A percentile compares a stretch with the other conserved stretches of the same genome.
These are phyloP conservation scores for Hybognathus amarus DNA, from an alignment of 2,797 vertebrate genomes.

Conservation along the genomic window DNA sequence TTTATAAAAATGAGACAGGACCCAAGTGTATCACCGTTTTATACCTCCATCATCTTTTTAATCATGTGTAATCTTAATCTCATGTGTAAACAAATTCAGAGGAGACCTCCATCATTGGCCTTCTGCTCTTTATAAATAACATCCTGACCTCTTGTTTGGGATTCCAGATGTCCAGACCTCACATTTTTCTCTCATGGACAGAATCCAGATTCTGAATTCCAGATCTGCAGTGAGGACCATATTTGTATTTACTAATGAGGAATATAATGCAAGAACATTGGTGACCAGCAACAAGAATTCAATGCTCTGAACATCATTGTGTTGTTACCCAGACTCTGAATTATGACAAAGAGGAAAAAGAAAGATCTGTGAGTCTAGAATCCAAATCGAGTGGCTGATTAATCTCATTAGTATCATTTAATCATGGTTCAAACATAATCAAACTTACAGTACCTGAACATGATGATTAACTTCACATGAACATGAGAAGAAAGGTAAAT, in stretches of 20 bases:
- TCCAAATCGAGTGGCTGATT: slow-evolving; percentile 24
- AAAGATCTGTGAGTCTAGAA: background rate
- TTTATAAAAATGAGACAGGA: slow-evolving; percentile 25
- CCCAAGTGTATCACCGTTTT: slow-evolving; percentile 45
- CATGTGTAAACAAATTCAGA: slow-evolving; percentile 79
- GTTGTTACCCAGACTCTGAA: background rate
- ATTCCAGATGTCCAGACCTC: slow-evolving; percentile 27
- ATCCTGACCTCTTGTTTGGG: slow-evolving; percentile 32
- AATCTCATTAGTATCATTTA: slow-evolving; percentile 38
- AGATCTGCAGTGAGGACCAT: background rate
- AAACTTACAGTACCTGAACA: slow-evolving; percentile 37
- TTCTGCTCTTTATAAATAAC: slow-evolving; percentile 59
- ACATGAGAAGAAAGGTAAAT: slow-evolving; percentile 16
- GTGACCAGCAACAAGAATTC: slow-evolving; percentile 1
- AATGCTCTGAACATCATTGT: slow-evolving; percentile 4
- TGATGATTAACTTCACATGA: slow-evolving; percentile 8
- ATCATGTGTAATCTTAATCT: slow-evolving; percentile 75
- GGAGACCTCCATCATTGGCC: slow-evolving; percentile 73
- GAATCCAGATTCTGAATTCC: background rate
- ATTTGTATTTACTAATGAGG: background rate
- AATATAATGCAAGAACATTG: slow-evolving; percentile 2
- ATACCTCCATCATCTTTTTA: slow-evolving; percentile 57
- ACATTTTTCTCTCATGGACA: slow-evolving; percentile 15
- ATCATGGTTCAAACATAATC: slow-evolving; percentile 30
- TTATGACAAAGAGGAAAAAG: background rate